Evolutionary conservation across 2,113 vertebrate genomes (phyloP).

Genomic region (Recurvirostra avosetta): DNA sequence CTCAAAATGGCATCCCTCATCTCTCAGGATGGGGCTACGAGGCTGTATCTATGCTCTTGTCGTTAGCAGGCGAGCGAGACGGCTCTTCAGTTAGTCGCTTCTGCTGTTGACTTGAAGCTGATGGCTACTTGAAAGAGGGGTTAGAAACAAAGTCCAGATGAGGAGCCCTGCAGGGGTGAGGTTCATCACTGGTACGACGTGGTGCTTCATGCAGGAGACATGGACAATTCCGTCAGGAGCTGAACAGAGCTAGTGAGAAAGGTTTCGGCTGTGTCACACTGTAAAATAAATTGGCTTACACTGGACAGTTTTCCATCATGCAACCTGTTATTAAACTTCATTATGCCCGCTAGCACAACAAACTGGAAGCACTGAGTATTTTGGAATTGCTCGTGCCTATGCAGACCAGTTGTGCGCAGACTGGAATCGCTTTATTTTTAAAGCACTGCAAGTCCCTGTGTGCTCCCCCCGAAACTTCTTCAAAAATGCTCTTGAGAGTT

Average conservation of each 20-base stretch:
- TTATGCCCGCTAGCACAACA: background rate
- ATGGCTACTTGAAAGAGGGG: background rate
- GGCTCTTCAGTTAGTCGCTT: background rate
- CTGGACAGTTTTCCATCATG: background rate
- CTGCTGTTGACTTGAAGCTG: background rate
- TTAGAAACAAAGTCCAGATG: background rate
- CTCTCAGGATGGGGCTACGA: background rate
- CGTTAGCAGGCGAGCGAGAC: background rate
- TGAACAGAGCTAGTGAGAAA: background rate
- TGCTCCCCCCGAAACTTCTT: background rate
- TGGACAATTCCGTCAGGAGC: background rate
- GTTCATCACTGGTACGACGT: accelerated
- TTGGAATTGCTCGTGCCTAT: background rate
- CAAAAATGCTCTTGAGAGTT: background rate
- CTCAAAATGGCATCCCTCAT: background rate
- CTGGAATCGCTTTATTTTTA: background rate
- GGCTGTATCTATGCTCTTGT: background rate
- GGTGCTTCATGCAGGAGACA: background rate
- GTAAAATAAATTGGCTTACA: background rate
- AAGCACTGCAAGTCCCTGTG: background rate
- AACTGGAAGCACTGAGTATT: accelerated
- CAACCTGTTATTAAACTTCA: background rate
- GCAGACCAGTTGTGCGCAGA: background rate
- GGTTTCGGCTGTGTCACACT: background rate
- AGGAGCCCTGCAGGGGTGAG: background rate